phyloP scores from a whole-genome alignment of 2,797 vertebrate genomes.

The Alauda arvensis region DNA sequence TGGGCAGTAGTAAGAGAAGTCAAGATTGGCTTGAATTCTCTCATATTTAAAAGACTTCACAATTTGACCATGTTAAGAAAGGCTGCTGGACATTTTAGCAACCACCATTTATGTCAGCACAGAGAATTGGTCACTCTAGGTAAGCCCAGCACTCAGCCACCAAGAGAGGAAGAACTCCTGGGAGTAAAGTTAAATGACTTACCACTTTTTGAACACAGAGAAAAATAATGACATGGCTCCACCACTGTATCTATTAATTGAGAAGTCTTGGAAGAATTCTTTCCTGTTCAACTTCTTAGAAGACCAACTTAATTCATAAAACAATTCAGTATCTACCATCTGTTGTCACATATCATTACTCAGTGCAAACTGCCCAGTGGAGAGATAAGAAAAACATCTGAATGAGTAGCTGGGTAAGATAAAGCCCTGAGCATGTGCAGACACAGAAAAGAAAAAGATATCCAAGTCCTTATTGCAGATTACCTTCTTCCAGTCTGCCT shows the following conservation, averaged over 20 bases:
- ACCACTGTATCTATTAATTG: neutral
- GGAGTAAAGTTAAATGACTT: neutral
- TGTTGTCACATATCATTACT: neutral
- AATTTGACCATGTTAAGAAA: neutral
- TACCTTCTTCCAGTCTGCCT: neutral
- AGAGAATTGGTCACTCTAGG: neutral
- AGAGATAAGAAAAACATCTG: neutral
- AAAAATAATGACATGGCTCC: neutral
- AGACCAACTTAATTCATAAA: neutral
- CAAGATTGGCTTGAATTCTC: neutral
- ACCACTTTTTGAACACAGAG: neutral
- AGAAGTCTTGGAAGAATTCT: neutral
- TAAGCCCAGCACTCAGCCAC: neutral
- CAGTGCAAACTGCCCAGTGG: neutral
- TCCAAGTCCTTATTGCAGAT: neutral
- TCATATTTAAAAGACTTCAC: neutral
- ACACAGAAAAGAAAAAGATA: neutral
- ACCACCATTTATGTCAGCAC: neutral
- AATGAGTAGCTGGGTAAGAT: neutral
- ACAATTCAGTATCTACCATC: neutral
- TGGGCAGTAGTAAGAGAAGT: neutral
- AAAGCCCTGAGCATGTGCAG: neutral
- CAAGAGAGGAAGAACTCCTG: neutral
- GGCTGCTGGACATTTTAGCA: neutral
- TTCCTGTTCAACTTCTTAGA: neutral